phyloP scores from a whole-genome alignment of 2,888 invertebrate species.

The Tipula vernalis region DNA sequence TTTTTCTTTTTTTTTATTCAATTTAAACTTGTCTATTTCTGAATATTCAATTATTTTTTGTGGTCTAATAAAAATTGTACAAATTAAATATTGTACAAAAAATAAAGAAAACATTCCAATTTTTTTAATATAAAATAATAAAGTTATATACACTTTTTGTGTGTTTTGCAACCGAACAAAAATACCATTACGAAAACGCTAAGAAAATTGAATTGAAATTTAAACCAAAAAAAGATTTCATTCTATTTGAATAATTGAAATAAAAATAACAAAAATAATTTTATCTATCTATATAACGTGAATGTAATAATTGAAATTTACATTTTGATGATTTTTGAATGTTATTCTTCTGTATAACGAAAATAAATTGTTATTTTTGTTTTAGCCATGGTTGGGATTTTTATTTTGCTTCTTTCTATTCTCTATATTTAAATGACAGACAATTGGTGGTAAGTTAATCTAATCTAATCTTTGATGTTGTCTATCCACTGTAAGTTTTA shows the following conservation, averaged over 20 bases:
- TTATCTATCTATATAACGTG: not conserved
- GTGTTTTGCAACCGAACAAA: not conserved
- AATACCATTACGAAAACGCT: not conserved
- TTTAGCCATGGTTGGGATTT: not conserved
- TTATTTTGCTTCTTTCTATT: not conserved
- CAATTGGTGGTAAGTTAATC: not conserved
- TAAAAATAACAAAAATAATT: not conserved
- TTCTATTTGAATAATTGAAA: conserved; percentile 1
- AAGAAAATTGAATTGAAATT: conserved; percentile 4
- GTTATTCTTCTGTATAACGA: not conserved
- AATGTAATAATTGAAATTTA: not conserved
- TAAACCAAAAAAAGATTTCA: not conserved
- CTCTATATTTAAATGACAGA: not conserved
- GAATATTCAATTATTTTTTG: not conserved
- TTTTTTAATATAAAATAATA: not conserved
- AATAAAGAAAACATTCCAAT: not conserved
- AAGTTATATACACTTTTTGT: not conserved
- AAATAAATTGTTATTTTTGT: not conserved
- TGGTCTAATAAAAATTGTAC: not conserved
- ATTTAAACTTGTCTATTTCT: not conserved
- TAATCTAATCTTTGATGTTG: not conserved
- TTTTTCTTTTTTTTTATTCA: not conserved
- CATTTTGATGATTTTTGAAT: conserved; percentile 4
- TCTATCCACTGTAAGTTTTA: not conserved
- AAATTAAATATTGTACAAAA: not conserved